These are phyloP conservation scores for Fragum whitleyi DNA, from an alignment of 2,888 invertebrate species.

Conservation along the genomic window DNA sequence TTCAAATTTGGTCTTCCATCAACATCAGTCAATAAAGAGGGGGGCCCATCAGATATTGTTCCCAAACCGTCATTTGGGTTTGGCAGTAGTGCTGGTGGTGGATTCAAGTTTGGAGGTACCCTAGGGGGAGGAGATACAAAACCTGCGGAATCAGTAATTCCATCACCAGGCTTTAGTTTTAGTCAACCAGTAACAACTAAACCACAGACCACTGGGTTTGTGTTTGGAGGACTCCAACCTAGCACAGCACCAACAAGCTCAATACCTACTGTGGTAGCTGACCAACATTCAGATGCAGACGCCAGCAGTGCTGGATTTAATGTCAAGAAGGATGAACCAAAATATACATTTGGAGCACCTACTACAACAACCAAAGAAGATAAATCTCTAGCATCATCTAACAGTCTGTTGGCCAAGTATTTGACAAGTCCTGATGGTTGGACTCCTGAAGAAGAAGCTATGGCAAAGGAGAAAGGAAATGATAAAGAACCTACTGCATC, in stretches of 20 bases:
- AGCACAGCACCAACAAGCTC: slow-evolving; percentile 15
- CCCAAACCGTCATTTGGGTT: background rate
- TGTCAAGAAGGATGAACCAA: slow-evolving; percentile 25
- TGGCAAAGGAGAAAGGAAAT: slow-evolving; percentile 40
- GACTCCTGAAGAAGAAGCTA: slow-evolving; percentile 86
- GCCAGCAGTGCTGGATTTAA: slow-evolving; percentile 41
- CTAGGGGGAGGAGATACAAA: background rate
- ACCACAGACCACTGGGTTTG: slow-evolving; percentile 54
- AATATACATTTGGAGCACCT: slow-evolving; percentile 26
- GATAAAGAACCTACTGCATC: background rate
- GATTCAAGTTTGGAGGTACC: slow-evolving; percentile 45
- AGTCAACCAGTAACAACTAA: slow-evolving; percentile 22
- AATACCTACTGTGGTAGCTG: background rate
- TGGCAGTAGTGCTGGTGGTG: slow-evolving; percentile 27
- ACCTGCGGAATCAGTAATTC: background rate
- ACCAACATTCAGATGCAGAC: background rate
- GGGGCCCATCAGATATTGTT: background rate
- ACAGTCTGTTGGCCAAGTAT: slow-evolving; percentile 52
- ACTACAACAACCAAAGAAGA: slow-evolving; percentile 7
- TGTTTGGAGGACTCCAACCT: slow-evolving; percentile 49
- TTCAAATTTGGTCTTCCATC: slow-evolving; percentile 60
- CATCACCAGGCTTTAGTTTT: slow-evolving; percentile 39
- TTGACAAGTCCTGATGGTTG: slow-evolving; percentile 87
- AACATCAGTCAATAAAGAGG: slow-evolving; percentile 24
- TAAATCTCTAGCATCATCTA: background rate